Conservation (phyloP, 2,113 vertebrate genomes). For the Pionites leucogaster region DNA sequence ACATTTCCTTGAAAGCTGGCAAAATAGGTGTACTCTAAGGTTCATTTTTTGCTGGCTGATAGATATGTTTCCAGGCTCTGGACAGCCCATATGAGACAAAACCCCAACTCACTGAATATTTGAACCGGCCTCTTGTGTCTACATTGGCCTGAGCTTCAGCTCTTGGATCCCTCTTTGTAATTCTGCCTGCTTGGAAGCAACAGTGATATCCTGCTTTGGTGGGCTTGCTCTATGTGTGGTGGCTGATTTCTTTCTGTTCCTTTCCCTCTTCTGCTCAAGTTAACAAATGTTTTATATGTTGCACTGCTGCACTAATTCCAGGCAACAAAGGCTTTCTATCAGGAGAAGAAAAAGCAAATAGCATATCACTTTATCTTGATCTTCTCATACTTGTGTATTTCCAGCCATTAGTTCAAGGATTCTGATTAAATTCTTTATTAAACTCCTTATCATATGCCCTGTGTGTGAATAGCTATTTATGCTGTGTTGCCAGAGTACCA, state of each 20-base stretch:
- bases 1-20: not conserved
- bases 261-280: not conserved
- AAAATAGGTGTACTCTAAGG: not conserved
- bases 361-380: not conserved
- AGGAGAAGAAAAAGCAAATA: not conserved
- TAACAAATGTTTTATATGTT: not conserved
- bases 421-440: not conserved
- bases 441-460: not conserved
- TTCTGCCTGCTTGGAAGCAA: not conserved
- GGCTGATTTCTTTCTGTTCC: not conserved
- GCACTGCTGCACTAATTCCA: not conserved
- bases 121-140: not conserved
- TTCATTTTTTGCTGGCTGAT: not conserved
- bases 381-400: not conserved
- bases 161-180: not conserved
- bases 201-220: not conserved
- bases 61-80: not conserved
- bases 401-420: not conserved
- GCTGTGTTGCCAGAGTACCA: not conserved
- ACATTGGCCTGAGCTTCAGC: not conserved
- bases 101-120: not conserved
- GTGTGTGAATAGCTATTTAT: not conserved
- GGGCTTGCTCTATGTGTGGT: not conserved
- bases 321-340: not conserved
- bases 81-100: not conserved